Conservation (phyloP, 2,113 vertebrate genomes). For the Craseonycteris thonglongyai region DNA sequence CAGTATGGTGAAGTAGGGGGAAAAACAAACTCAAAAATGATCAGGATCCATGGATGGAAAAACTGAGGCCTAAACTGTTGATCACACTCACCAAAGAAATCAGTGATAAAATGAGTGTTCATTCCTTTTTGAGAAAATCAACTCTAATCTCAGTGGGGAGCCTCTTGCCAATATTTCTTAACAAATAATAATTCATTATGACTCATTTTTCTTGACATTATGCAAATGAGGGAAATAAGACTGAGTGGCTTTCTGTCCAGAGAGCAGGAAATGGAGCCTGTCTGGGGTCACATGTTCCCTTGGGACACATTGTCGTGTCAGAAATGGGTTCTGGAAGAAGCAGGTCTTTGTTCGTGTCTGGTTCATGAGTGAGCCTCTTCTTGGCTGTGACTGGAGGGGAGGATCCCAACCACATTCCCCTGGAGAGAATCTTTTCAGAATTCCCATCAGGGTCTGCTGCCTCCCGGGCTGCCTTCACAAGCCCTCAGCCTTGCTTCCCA, state of each 20-base stretch:
- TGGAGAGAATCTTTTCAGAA: neutral
- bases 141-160: neutral
- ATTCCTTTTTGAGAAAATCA: neutral
- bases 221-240: conserved; percentile 56
- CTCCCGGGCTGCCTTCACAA: neutral
- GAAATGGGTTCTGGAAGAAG: conserved; percentile 47
- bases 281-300: conserved; percentile 33
- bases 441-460: neutral
- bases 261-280: conserved; percentile 58
- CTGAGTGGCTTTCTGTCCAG: conserved; percentile 64
- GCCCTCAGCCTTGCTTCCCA: neutral
- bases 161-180: conserved; percentile 51
- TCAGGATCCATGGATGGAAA: neutral
- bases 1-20: neutral
- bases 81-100: neutral
- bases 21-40: neutral
- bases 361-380: neutral
- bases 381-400: neutral
- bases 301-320: conserved; percentile 1
- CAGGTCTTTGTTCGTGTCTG: conserved; percentile 42
- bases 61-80: neutral
- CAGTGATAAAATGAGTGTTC: neutral
- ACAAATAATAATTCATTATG: conserved; percentile 48
- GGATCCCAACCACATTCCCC: neutral
- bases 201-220: conserved; percentile 64